phyloP scores from a whole-genome alignment of 2,888 invertebrate species.

The Drosophila sordidula region DNA sequence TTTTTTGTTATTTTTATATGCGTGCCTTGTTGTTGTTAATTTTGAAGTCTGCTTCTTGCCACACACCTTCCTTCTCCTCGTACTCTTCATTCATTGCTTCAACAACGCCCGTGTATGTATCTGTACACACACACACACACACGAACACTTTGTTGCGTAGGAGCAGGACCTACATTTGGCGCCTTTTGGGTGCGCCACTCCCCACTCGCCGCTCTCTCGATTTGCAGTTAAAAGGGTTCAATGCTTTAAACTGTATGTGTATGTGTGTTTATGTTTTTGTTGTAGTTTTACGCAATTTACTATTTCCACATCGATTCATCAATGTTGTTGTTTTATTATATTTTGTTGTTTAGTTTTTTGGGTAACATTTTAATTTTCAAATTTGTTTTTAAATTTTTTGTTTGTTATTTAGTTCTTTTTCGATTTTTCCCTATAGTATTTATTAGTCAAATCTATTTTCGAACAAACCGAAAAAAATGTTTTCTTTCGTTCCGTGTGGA shows the following conservation, averaged over 20 bases:
- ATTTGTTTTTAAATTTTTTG: conserved; percentile 31
- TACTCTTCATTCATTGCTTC: conserved; percentile 52
- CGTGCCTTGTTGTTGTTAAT: conserved; percentile 44
- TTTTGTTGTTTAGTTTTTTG: conserved; percentile 17
- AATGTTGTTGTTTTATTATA: conserved; percentile 37
- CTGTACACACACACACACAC: conserved; percentile 6
- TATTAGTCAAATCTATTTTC: conserved; percentile 83
- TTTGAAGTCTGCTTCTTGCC: conserved; percentile 45
- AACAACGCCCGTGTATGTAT: conserved; percentile 29
- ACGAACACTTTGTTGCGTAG: conserved; percentile 8
- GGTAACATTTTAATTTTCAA: conserved; percentile 49
- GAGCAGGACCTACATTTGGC: conserved; percentile 58
- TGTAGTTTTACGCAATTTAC: conserved; percentile 56
- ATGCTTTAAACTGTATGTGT: conserved; percentile 8
- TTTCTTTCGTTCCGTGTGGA: conserved; percentile 41
- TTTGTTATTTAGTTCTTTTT: conserved; percentile 47
- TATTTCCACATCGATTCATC: conserved; percentile 31
- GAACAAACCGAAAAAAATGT: conserved; percentile 61
- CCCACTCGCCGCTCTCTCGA: conserved; percentile 24
- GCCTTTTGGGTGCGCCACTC: conserved; percentile 51
- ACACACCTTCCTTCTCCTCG: conserved; percentile 33
- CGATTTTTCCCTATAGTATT: conserved; percentile 76
- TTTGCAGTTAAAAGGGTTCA: conserved; percentile 46
- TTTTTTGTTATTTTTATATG: conserved; percentile 51
- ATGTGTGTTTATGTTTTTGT: conserved; percentile 8